Evolutionary conservation across 2,797 vertebrate genomes (phyloP).

Genomic region (Dendrocincla fuliginosa): DNA sequence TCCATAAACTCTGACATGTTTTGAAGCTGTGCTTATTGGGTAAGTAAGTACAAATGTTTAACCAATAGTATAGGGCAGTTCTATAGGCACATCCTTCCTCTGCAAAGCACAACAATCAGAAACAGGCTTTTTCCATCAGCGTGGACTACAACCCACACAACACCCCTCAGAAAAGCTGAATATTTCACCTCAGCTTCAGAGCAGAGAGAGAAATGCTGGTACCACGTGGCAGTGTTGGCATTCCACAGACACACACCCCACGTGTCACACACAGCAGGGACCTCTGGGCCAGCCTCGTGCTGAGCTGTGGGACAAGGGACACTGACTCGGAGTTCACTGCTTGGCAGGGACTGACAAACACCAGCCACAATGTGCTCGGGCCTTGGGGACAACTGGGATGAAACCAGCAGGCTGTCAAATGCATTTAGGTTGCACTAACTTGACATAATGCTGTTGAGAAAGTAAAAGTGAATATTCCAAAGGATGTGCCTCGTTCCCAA

Average conservation of each 20-base stretch:
- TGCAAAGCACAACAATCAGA: background rate
- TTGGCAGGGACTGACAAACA: background rate
- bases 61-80: background rate
- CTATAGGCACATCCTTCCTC: background rate
- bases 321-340: background rate
- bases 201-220: background rate
- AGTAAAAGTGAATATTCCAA: background rate
- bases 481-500: background rate
- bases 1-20: background rate
- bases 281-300: background rate
- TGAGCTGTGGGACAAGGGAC: background rate
- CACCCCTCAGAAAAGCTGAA: background rate
- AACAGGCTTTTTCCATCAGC: fast-evolving
- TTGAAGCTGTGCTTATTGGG: background rate
- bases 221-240: background rate
- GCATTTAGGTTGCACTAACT: background rate
- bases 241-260: background rate
- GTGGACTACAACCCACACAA: background rate
- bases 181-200: background rate
- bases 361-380: background rate
- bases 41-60: background rate
- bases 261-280: background rate
- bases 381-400: background rate
- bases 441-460: background rate
- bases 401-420: background rate